Evolutionary conservation across 2,797 vertebrate species (phyloP), one percentile per base, ranked within the genome.

Genomic region (Gambelia wislizenii): DNA sequence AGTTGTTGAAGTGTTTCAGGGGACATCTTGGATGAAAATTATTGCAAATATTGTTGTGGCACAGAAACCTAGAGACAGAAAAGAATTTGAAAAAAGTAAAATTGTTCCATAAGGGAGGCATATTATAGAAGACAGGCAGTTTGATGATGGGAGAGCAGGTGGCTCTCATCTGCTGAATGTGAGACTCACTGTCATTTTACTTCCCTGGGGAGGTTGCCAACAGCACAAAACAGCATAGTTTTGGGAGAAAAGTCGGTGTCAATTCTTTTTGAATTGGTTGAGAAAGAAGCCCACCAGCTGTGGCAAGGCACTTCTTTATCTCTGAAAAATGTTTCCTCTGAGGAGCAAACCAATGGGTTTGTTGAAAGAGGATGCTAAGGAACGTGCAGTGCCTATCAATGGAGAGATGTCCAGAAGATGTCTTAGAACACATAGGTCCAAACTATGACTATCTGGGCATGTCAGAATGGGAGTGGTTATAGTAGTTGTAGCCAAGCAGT

Each of bases 121-220:
- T 76, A 54, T 83, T 64, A 81, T 52, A 67, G 47, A 44, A 81
- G 79, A 42, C 64, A 67, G 79, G 54, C 49, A 49, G 70, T 56
- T 82, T 75, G 78, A 86, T 82, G 70, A 86, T 12, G 27, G 84
- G 78, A 86, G 72, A 86, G 72, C 70, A 89, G 84, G 78, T 86
- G 89, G n/a, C 56, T 82, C 33, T 75, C 4, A 25, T 82, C 84
- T 10, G 22, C 64, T 79, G 88, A 54, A 64, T 61, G 76, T 89
- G 75, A 85, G 77, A 47, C 27, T 86, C 78, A 54, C 69, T 89
- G 70, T 82, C 84, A 82, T 89, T 86, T 72, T 8, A 14, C 27
- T 74, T 83, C 70, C 69, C 49, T n/a, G 25, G 84, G 77, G 64
- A 89, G 59, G 20, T 30, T 85, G 88, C 33, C 69, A 52, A 54